These are phyloP conservation scores for Melanargia galathea DNA, from an alignment of 2,888 invertebrate genomes.

Conservation along the genomic window DNA sequence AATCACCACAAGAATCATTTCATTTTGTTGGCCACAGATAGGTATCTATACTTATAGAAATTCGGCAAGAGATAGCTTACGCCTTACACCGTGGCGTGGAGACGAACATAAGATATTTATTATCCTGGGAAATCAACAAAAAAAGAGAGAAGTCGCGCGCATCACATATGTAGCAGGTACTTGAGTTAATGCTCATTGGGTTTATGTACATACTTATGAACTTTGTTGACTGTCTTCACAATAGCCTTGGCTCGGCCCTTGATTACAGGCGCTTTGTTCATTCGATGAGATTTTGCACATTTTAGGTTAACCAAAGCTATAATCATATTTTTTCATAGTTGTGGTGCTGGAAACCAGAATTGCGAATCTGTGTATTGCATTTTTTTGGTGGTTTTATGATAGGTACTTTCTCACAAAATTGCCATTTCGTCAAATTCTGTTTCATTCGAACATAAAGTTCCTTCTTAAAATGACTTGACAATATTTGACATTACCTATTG, in stretches of 20 bases:
- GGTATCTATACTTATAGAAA: no score
- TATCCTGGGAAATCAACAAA: no score
- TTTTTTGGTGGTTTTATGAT: background rate
- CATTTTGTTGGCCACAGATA: no score
- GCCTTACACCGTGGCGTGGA: no score
- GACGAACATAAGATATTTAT: no score
- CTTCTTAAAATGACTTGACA: background rate
- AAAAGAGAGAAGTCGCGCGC: no score
- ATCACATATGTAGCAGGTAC: no score
- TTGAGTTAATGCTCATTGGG: background rate
- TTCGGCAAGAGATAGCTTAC: no score
- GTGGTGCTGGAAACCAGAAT: background rate
- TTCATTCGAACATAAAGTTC: background rate
- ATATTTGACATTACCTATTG: background rate
- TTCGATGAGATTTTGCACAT: background rate
- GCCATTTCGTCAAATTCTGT: background rate
- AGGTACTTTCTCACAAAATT: background rate
- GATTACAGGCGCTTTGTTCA: background rate
- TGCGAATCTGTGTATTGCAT: background rate
- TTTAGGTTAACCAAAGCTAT: background rate
- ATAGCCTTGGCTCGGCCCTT: constrained; percentile 12
- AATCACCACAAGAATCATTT: no score
- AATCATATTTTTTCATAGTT: constrained; percentile 32
- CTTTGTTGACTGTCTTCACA: constrained; percentile 15
- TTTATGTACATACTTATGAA: background rate